Base-by-base conservation (phyloP, 2,113 vertebrate genomes). In the Aegithalos caudatus region DNA sequence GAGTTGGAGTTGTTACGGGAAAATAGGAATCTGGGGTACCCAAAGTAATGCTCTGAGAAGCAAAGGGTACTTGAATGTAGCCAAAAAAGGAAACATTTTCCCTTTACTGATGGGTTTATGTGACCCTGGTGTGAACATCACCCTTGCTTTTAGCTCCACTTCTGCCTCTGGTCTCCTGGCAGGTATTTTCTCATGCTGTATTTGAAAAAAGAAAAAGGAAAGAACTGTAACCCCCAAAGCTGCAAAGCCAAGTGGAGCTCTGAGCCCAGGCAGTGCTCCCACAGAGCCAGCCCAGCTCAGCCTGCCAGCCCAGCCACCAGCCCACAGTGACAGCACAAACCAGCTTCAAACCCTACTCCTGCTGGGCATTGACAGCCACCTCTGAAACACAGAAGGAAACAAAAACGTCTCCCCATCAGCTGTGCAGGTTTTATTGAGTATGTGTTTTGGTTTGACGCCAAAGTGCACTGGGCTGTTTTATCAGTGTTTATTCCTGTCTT, bases 401-500 rank as follows among this genome's bases (percentile, higher is more conserved):
- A 64, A 16, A 78, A 83, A 35, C 8, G 21, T 47, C 57, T 88
- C 64, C 25, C 14, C 37, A 18, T 80, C 48, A 88, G 14, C 70
- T 6, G 9, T 18, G 54, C 80, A 90, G 87, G 66, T 95, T 94
- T 93, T 91, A 92, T 92, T 73, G 94, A 94, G 80, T 42, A 88
- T 82, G 50, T 88, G 90, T 72, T 95, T 95, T 93, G 80, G 82
- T 82, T 82, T 1, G 22, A 91, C 88, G 86, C 86, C 93, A 92
- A 88, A 42, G 51, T 61, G 58, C 0, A 11, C 79, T 92, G 0
- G 1, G 31, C 81, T 95, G 67, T 61, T 95, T 91, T 94, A 92
- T 94, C 92, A 85, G 64, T 97, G 91, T 96, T 96, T 96, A 94
- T 94, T 94, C 94, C 80, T 93, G 89, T 83, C 94, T 54, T 95